A percentile compares a stretch with the other conserved stretches of the same genome.
phyloP scores from a whole-genome alignment of 1,140 invertebrate genomes.

The Cryptotermes secundus region DNA sequence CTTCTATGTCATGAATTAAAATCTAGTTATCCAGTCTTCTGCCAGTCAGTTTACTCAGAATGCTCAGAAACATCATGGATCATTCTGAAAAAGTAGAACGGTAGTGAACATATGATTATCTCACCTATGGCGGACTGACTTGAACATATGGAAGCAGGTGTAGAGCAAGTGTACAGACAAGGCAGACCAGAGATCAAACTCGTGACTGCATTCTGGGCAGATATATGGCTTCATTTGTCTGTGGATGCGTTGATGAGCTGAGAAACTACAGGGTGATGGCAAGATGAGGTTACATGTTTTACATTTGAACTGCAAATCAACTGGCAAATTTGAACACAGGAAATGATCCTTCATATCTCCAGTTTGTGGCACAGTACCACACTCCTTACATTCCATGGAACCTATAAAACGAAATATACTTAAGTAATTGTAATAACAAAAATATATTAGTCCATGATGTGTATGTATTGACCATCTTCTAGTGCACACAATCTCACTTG shows the following conservation, averaged over 20 bases:
- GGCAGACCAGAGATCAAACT: not conserved
- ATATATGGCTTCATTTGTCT: constrained; percentile 7
- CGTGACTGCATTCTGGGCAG: constrained; percentile 17
- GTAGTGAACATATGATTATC: too few relatives aligned
- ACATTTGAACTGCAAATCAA: not conserved
- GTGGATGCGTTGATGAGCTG: constrained; percentile 4
- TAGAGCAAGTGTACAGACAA: constrained; percentile 10
- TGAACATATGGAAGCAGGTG: constrained; percentile 18
- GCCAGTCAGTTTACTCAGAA: too few relatives aligned
- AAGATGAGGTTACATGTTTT: not conserved
- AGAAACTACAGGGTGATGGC: constrained; percentile 2
- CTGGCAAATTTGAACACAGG: not conserved
- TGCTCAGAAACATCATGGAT: too few relatives aligned
- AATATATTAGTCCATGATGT: too few relatives aligned
- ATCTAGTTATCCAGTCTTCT: too few relatives aligned
- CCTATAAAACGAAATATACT: not conserved
- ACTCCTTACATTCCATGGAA: not conserved
- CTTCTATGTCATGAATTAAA: too few relatives aligned
- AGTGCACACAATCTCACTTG: too few relatives aligned
- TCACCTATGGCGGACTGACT: not conserved
- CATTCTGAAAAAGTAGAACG: too few relatives aligned
- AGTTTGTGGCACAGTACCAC: not conserved
- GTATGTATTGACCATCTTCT: too few relatives aligned
- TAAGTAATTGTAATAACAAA: too few relatives aligned
- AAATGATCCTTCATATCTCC: not conserved